These are phyloP conservation scores for Harpalus rubripes DNA, from an alignment of 2,888 invertebrate species.

Conservation along the genomic window DNA sequence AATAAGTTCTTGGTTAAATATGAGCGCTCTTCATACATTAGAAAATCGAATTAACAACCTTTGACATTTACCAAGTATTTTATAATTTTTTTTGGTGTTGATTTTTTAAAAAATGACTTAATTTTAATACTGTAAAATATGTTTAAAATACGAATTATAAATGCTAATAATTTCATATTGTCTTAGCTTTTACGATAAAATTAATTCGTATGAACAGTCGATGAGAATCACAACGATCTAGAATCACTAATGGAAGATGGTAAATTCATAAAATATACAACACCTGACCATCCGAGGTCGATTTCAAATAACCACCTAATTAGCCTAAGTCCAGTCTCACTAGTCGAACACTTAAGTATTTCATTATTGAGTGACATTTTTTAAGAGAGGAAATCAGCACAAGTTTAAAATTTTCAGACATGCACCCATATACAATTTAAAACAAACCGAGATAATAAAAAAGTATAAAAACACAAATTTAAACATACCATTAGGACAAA, in stretches of 20 bases:
- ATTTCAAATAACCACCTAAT: constrained; percentile 51
- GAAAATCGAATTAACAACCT: constrained; percentile 8
- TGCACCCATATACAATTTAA: neutral
- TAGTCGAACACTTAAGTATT: constrained; percentile 18
- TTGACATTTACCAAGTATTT: constrained; percentile 32
- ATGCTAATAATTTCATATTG: constrained; percentile 33
- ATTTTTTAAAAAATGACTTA: constrained; percentile 31
- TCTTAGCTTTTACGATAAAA: constrained; percentile 20
- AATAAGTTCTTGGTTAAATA: no score
- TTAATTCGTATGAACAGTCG: constrained; percentile 30
- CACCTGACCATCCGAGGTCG: constrained; percentile 23
- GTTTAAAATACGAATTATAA: constrained; percentile 40
- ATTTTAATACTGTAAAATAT: constrained; percentile 42
- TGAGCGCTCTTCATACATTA: neutral
- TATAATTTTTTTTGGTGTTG: constrained; percentile 36
- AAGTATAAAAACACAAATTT: neutral
- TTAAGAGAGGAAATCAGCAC: constrained; percentile 1
- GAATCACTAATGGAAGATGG: constrained; percentile 61
- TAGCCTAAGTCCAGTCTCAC: constrained; percentile 48
- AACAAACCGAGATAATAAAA: neutral
- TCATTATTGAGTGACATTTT: constrained; percentile 18
- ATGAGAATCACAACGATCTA: constrained; percentile 57
- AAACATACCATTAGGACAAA: neutral
- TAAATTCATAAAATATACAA: constrained; percentile 59
- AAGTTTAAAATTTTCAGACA: neutral